Evolutionary conservation across 2,797 vertebrate genomes (phyloP).

Genomic region (Pachyuromys duprasi): DNA sequence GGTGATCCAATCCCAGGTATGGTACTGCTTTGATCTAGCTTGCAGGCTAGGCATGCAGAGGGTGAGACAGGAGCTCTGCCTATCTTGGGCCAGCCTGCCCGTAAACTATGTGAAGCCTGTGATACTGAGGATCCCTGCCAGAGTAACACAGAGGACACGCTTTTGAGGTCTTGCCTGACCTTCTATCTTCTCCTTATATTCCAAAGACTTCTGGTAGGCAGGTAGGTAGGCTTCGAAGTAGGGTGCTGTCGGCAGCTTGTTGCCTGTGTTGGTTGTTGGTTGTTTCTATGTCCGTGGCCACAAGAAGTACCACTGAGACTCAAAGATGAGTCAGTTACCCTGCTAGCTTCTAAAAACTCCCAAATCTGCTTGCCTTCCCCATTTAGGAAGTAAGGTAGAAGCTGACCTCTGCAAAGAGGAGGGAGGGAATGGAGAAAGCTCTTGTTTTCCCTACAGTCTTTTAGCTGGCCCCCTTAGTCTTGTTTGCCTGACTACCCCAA

Average conservation of each 20-base stretch:
- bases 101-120: not conserved
- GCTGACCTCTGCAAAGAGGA: not conserved
- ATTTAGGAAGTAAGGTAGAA: constrained; percentile 28
- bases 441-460: not conserved
- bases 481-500: constrained; percentile 31
- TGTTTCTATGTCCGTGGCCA: not conserved
- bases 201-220: not conserved
- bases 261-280: not conserved
- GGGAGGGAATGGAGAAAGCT: not conserved
- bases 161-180: not conserved
- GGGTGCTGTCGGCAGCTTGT: not conserved
- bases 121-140: not conserved
- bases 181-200: not conserved
- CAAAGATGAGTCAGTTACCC: constrained; percentile 26
- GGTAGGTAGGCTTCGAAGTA: not conserved
- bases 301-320: not conserved
- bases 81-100: not conserved
- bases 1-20: not conserved
- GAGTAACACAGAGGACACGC: not conserved
- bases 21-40: constrained; percentile 14
- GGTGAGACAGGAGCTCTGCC: constrained; percentile 9
- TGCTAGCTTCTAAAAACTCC: not conserved
- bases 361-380: constrained; percentile 5
- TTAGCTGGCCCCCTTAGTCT: not conserved
- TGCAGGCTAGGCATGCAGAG: not conserved